Evolutionary conservation across 2,888 invertebrate species (phyloP).

Genomic region (Mylabris sibirica): DNA sequence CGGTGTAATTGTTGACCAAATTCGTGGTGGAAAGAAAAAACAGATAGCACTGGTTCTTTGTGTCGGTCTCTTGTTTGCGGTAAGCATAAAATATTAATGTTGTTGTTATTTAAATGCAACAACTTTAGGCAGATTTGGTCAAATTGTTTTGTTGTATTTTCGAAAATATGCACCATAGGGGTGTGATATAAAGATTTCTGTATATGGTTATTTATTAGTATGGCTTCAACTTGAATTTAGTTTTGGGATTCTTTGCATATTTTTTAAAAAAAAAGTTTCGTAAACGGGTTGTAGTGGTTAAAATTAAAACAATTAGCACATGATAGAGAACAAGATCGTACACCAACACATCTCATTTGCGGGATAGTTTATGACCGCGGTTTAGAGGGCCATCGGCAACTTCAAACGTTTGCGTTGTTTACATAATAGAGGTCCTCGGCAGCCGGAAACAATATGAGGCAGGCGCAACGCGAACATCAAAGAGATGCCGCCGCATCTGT

Average conservation of each 20-base stretch:
- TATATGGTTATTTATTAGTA: background rate
- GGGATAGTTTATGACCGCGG: conserved; percentile 60
- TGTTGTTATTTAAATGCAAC: conserved; percentile 32
- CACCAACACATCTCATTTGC: conserved; percentile 53
- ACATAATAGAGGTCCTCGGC: conserved; percentile 75
- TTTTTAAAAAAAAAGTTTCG: background rate
- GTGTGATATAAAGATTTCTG: too few species aligned
- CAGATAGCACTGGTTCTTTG: background rate
- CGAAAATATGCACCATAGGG: background rate
- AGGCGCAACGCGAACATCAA: conserved; percentile 60
- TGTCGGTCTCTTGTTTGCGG: conserved; percentile 22
- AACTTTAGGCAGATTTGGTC: background rate
- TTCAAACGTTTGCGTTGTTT: conserved; percentile 73
- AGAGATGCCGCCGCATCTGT: conserved; percentile 56
- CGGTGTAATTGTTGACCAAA: conserved; percentile 36
- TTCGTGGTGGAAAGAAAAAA: conserved; percentile 16
- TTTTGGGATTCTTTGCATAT: background rate
- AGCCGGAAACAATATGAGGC: conserved; percentile 64
- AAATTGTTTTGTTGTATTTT: conserved; percentile 3
- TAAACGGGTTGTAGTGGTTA: conserved; percentile 50
- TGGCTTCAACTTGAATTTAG: background rate
- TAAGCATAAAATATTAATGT: conserved; percentile 33
- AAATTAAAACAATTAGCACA: conserved; percentile 50
- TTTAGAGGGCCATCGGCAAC: conserved; percentile 62
- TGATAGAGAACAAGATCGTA: conserved; percentile 18